Base-by-base conservation (phyloP, 2,797 vertebrate species). In the Chaunax sp. region DNA sequence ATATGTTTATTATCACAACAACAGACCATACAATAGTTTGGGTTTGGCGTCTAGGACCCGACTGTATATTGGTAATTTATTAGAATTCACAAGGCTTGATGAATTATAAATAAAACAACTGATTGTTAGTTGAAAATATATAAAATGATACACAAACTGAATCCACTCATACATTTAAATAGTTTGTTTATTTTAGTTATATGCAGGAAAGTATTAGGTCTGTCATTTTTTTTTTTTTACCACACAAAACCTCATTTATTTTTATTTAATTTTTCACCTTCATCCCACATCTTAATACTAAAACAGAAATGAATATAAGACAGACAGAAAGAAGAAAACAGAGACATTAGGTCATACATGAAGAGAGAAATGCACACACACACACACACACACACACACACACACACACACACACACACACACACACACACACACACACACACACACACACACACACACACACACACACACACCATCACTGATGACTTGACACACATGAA, bases 401-500 rank as follows among this genome's bases (percentile, higher is more conserved):
- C 18, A 51, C 35, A 64, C 28, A 62, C 37, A 52, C 18, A 15
- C 35, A 37, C 35, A 12, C 35, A 14, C 9, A 41, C 28, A 60
- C 50, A 47, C 18, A 51, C 35, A 64, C 28, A 62, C 37, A 51
- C 16, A 14, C 28, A 30, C 28, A 5, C 28, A 23, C 43, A 51
- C 25, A 20, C 22, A 38, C 14, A 19, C 30, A 45, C 61, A 40
- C 11, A 23, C 8, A 40, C 26, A 59, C 49, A 46, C 16, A 50
- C 35, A 64, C 26, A 62, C 35, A 51, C 16, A 14, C 28, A 30
- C 28, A 5, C 28, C 28, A 30, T 30, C 28, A 30, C 28, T 5
- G 28, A 5, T 56, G 33, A 74, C 26, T 46, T 64, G 59, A 78
- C 33, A 55, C 20, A 71, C 52, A 75, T 58, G 54, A 35, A 61